phyloP scores from a whole-genome alignment of 2,888 invertebrate genomes.

The Galerucella pusilla region DNA sequence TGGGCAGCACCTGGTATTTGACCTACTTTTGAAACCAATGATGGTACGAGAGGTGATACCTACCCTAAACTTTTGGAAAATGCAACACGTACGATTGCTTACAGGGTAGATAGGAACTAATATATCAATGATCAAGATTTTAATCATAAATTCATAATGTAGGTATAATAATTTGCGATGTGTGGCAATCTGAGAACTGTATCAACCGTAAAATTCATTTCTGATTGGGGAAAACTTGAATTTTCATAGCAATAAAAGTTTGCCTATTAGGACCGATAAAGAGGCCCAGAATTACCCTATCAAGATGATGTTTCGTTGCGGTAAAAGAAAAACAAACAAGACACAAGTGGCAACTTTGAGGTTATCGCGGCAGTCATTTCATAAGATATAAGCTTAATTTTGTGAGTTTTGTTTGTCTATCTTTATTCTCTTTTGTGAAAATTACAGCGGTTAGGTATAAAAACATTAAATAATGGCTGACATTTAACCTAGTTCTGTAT shows the following conservation, averaged over 20 bases:
- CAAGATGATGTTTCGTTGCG: constrained; percentile 11
- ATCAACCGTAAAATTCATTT: neutral
- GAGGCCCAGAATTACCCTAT: constrained; percentile 10
- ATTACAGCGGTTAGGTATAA: constrained; percentile 30
- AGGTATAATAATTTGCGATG: too few relatives aligned
- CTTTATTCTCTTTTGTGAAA: constrained; percentile 26
- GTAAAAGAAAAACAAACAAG: constrained; percentile 19
- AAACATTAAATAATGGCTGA: constrained; percentile 37
- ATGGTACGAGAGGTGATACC: too few relatives aligned
- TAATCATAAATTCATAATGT: too few relatives aligned
- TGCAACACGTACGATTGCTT: too few relatives aligned
- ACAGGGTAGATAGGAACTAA: too few relatives aligned
- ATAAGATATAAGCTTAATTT: constrained; percentile 29
- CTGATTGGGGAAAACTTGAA: neutral
- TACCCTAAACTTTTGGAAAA: too few relatives aligned
- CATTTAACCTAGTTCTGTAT: constrained; percentile 34
- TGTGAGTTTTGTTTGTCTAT: constrained; percentile 22
- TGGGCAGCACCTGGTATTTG: too few relatives aligned
- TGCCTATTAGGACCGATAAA: constrained; percentile 7
- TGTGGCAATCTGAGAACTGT: neutral
- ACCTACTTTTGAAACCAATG: too few relatives aligned
- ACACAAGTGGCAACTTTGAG: constrained; percentile 16
- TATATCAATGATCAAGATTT: too few relatives aligned
- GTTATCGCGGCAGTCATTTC: constrained; percentile 25
- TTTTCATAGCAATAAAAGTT: constrained; percentile 1